Base-by-base conservation (phyloP, 2,888 invertebrate genomes). In the Sesia bembeciformis region DNA sequence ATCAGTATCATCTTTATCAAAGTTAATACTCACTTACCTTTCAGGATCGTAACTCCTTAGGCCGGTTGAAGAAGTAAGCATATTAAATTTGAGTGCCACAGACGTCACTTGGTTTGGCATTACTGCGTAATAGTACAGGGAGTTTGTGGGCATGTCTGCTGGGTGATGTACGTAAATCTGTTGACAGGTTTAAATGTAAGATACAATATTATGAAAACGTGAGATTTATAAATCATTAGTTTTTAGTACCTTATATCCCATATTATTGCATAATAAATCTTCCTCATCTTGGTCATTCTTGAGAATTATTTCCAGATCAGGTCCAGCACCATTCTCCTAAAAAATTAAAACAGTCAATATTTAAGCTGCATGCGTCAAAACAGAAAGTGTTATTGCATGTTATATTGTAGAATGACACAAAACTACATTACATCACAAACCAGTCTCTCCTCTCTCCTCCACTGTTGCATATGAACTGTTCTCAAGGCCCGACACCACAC, bases 121-220 rank as follows among this genome's bases (percentile, higher is more conserved):
- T 3, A 53, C 57, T 40, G 59, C 56, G 42, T 58, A 58, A 52
- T 60, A 58, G 43, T 58, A 55, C 43, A 56, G 39, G 3, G 56
- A 56, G 4, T 56, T 39, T 3, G 54, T 56, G 3, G 59, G 58
- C 55, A 60, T 52, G 4, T 60, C 59, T 7, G 53, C 46, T 39
- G 59, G 59, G 40, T 60, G 56, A 7, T 60, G 59, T 3, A 60
- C 43, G 40, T 58, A 60, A 3, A 60, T 54, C 59, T 60, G 42
- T 23, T 6, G 6, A 49, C 8, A 49, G 5, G 23, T 38, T 5
- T 38, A 39, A 6, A 39, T 39, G n/a, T n/a, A n/a, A 50, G 23
- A 50, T 4, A 50, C 39, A 50, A 38, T 38, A 50, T 38, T 50
- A 3, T 50, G 39, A 46, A 46, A 46, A 4, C 4, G 7, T 43